Base-by-base conservation (phyloP, 2,888 invertebrate genomes). In the Melieria omissa region DNA sequence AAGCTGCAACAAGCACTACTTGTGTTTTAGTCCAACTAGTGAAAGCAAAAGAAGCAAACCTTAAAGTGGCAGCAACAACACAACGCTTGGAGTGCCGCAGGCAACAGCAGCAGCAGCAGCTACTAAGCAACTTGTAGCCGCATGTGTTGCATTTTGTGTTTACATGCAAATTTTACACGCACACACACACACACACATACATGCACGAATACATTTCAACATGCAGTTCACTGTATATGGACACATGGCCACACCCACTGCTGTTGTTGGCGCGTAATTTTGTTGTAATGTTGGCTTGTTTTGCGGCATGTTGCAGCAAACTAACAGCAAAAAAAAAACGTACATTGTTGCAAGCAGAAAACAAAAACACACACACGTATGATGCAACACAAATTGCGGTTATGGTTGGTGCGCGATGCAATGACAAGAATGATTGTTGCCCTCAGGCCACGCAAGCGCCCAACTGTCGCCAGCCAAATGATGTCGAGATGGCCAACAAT, bases 61-160 rank as follows among this genome's bases (percentile, higher is more conserved):
- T 29, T 29, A 29, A 29, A 29, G 29, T 29, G 29, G 29, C 29
- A 29, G 29, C 29, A 29, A 29, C 3, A 29, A 29, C 29, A 29
- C 29, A 29, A 29, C 29, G 29, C 29, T 29, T 29, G 29, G 29
- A 3, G 29, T 29, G 29, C 29, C 29, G 29, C 29, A 29, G 29
- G 29, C 29, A 52, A 6, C 52, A 52, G n/a, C 12, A n/a, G 9
- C 52, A 0, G 14, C 12, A 52, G 10, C 52, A 8, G 52, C 5
- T n/a, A 52, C 52, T 8, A 14, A 52, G 10, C 8, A n/a, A 9
- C 42, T 46, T 49, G 64, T 63, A 12, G 49, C 12, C 61, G 69
- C 69, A 69, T 62, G 62, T 69, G 69, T 69, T 69, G 69, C 45
- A 62, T 62, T 69, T 62, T 69, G 54, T 69, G 69, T 62, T 69